These are phyloP conservation scores for Cossypha caffra DNA, from an alignment of 2,797 vertebrate genomes.

Conservation along the genomic window DNA sequence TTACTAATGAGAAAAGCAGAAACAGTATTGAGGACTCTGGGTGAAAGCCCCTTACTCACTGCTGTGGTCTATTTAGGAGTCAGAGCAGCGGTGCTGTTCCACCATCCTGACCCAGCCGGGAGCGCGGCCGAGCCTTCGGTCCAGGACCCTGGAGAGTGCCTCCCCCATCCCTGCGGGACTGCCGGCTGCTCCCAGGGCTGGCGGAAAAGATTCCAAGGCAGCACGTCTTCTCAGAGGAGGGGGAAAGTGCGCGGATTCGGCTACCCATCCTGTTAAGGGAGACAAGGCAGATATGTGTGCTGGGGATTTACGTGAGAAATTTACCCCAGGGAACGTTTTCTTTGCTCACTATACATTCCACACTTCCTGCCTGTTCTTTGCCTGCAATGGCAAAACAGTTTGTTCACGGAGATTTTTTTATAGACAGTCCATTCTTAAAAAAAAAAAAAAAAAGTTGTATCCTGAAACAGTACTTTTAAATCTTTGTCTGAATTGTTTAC, in stretches of 20 bases:
- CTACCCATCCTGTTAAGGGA: not conserved
- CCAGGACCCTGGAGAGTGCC: constrained; percentile 45
- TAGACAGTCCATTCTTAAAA: too few species aligned
- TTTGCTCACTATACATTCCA: not conserved
- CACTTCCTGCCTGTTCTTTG: not conserved
- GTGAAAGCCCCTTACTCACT: not conserved
- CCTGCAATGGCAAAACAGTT: not conserved
- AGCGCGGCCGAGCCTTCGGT: fast-evolving
- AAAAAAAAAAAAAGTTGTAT: not conserved
- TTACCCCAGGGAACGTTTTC: not conserved
- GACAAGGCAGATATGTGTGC: not conserved
- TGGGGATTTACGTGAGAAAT: not conserved
- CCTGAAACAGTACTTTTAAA: not conserved
- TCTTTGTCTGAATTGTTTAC: not conserved
- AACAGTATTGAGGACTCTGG: not conserved
- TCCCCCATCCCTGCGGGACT: fast-evolving
- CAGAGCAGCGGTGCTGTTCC: not conserved
- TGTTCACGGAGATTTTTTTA: not conserved
- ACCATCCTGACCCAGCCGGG: fast-evolving
- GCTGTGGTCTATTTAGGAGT: fast-evolving
- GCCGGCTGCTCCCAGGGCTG: fast-evolving
- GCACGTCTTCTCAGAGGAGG: fast-evolving
- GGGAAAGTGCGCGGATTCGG: fast-evolving
- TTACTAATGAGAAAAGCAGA: not conserved
- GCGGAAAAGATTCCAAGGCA: fast-evolving